Conservation (phyloP, 1,140 invertebrate genomes). For the Mizuhopecten yessoensis region DNA sequence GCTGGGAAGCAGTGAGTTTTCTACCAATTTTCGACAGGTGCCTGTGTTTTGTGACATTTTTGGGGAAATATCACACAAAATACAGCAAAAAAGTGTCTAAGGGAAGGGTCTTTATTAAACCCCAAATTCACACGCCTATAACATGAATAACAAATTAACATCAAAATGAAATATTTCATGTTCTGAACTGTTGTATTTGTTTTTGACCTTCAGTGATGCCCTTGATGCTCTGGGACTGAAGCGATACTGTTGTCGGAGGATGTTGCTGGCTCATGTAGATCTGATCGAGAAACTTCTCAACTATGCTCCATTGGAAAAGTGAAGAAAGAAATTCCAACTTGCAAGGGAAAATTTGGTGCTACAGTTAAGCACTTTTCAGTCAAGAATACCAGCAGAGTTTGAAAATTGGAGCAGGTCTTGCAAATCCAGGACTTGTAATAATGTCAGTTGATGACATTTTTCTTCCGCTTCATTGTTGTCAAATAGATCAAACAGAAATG, state of each 20-base stretch:
- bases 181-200: no score
- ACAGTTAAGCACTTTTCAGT: not conserved
- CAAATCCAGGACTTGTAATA: not conserved
- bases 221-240: conserved; percentile 98
- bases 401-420: not conserved
- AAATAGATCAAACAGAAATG: not conserved
- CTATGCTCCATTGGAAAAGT: conserved; percentile 98
- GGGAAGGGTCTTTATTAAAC: no score
- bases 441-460: not conserved
- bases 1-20: no score
- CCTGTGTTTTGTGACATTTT: no score
- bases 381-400: not conserved
- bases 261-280: conserved; percentile 99
- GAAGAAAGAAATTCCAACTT: conserved; percentile 63
- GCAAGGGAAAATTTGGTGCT: not conserved
- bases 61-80: no score
- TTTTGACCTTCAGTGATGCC: conserved; percentile 92
- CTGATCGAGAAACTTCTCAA: conserved; percentile 99
- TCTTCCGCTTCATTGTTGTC: not conserved
- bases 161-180: no score
- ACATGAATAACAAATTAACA: no score
- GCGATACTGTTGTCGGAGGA: conserved; percentile 98
- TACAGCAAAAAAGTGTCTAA: no score
- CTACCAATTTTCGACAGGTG: no score
- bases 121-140: no score